phyloP scores from a whole-genome alignment of 2,888 invertebrate genomes.

The Celastrina argiolus region DNA sequence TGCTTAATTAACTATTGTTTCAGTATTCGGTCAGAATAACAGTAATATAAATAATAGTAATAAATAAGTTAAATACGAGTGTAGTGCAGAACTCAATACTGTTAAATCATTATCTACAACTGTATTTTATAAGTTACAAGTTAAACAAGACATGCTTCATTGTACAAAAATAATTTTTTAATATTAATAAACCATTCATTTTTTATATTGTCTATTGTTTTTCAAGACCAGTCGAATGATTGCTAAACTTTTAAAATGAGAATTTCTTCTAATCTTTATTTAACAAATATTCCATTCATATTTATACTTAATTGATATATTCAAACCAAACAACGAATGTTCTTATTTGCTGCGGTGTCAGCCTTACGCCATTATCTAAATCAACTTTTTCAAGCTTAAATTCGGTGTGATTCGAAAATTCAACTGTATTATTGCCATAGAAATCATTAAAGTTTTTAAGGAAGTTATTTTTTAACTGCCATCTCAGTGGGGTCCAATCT shows the following conservation, averaged over 20 bases:
- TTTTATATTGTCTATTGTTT: background rate
- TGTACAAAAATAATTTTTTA: background rate
- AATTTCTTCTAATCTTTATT: too few species aligned
- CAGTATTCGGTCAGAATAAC: too few species aligned
- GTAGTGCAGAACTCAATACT: too few species aligned
- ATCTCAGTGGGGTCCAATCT: conserved; percentile 71
- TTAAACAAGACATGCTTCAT: too few species aligned
- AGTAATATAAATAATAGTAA: too few species aligned
- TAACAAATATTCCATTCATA: too few species aligned
- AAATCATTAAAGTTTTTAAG: conserved; percentile 47
- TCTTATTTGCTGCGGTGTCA: conserved; percentile 85
- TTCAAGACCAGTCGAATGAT: background rate
- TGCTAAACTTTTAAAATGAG: background rate
- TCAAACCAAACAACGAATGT: conserved; percentile 75
- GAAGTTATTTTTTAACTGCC: conserved; percentile 58
- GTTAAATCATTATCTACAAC: too few species aligned
- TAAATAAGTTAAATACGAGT: too few species aligned
- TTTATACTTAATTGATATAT: conserved; percentile 13
- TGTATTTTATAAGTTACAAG: too few species aligned
- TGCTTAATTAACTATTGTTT: too few species aligned
- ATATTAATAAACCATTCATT: too few species aligned
- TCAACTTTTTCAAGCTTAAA: conserved; percentile 34
- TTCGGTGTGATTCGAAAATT: conserved; percentile 34
- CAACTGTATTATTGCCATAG: conserved; percentile 39
- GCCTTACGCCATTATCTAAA: conserved; percentile 53